A percentile compares a stretch with the other conserved stretches of the same genome.
Conservation (phyloP, 1,140 invertebrate genomes). For the Monomorium pharaonis region DNA sequence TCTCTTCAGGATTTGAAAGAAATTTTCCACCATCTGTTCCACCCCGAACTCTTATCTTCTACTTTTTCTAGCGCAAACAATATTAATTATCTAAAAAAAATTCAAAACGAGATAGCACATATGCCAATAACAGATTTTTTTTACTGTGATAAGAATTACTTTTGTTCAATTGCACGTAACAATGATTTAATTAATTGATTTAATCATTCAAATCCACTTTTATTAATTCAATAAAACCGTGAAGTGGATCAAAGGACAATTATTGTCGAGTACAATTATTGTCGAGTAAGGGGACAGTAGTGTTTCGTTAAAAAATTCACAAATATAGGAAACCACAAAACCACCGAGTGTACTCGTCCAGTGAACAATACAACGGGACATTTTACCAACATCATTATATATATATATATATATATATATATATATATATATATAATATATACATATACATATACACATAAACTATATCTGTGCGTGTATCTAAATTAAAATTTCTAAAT, state of each 20-base stretch:
- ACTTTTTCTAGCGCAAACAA: not conserved
- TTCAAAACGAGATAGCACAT: not conserved
- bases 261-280: not conserved
- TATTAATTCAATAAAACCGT: conserved; percentile 6
- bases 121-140: not conserved
- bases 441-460: too few relatives aligned
- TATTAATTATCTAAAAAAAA: not conserved
- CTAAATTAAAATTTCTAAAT: not conserved
- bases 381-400: not conserved
- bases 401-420: not conserved
- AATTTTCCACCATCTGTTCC: not conserved
- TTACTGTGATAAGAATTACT: not conserved
- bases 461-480: too few relatives aligned
- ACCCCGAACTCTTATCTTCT: not conserved
- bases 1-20: not conserved
- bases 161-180: not conserved
- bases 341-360: not conserved
- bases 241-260: not conserved
- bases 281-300: not conserved
- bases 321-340: conserved; percentile 13
- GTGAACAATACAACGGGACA: not conserved
- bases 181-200: conserved; percentile 20
- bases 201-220: not conserved
- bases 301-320: conserved; percentile 13
- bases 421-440: not conserved